Evolutionary conservation across 2,113 vertebrate species (phyloP).

Genomic region (Trichechus manatus): DNA sequence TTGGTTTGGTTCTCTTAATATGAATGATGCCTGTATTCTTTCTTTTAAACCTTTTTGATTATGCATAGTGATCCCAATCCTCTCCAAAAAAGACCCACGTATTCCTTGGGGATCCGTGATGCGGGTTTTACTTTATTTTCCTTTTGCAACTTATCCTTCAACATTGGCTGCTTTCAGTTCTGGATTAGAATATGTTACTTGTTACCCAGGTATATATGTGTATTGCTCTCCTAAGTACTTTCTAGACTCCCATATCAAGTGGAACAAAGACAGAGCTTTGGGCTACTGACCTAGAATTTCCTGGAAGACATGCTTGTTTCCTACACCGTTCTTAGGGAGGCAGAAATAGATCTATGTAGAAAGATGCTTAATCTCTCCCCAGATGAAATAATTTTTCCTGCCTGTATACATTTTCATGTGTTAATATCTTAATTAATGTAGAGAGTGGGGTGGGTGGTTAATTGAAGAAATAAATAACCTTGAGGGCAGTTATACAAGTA

Average conservation of each 20-base stretch:
- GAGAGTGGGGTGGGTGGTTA: neutral
- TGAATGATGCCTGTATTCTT: neutral
- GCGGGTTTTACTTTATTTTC: neutral
- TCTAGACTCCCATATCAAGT: neutral
- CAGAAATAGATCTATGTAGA: neutral
- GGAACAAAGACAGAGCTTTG: neutral
- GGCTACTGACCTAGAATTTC: neutral
- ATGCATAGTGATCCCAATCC: no score
- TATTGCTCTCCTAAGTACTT: neutral
- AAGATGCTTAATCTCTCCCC: neutral
- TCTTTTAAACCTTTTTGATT: neutral
- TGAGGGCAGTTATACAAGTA: neutral
- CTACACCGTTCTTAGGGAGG: neutral
- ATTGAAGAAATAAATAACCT: constrained; percentile 41
- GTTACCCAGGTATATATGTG: neutral
- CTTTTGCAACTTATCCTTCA: neutral
- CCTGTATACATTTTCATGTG: neutral
- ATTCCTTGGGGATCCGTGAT: neutral
- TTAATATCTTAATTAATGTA: constrained; percentile 10
- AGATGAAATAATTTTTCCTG: neutral
- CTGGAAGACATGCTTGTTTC: neutral
- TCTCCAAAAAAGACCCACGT: neutral
- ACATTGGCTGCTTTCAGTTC: neutral
- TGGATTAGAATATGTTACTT: neutral
- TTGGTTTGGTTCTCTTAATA: neutral